phyloP scores from a whole-genome alignment of 2,888 invertebrate species.

The Nomada fabriciana region DNA sequence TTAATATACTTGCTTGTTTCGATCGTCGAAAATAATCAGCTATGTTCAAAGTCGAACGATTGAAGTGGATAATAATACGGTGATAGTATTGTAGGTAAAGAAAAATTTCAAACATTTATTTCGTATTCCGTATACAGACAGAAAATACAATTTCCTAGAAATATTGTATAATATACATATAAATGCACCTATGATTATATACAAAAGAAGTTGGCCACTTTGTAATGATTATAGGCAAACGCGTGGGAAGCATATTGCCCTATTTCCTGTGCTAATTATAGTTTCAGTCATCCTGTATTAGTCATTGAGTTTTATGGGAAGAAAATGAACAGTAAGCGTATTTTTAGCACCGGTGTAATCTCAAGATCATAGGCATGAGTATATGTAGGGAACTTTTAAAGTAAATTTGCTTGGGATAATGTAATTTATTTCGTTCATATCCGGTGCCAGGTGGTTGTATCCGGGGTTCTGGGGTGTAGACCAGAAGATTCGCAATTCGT shows the following conservation, averaged over 20 bases:
- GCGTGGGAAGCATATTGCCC: not conserved
- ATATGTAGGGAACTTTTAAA: slow-evolving; percentile 2
- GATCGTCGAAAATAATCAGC: not conserved
- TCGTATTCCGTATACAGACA: too few relatives aligned
- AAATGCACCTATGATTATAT: too few relatives aligned
- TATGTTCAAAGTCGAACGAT: not conserved
- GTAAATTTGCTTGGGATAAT: slow-evolving; percentile 23
- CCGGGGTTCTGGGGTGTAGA: slow-evolving; percentile 62
- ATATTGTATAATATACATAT: too few relatives aligned
- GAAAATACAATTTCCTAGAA: too few relatives aligned
- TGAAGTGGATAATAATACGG: not conserved
- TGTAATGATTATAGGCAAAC: not conserved
- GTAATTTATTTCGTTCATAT: slow-evolving; percentile 65
- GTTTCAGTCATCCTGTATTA: not conserved
- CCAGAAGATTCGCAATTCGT: slow-evolving; percentile 79
- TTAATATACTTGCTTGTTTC: slow-evolving; percentile 24
- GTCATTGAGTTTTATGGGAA: too few relatives aligned
- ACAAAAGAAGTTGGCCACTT: not conserved
- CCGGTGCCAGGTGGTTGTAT: slow-evolving; percentile 74
- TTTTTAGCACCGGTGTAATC: not conserved
- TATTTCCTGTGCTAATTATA: not conserved
- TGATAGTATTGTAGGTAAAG: too few relatives aligned
- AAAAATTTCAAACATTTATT: too few relatives aligned
- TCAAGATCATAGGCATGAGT: not conserved
- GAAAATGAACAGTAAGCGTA: not conserved